A percentile compares a stretch with the other conserved stretches of the same genome.
phyloP scores from a whole-genome alignment of 1,140 invertebrate species.

The Anastrepha ludens region DNA sequence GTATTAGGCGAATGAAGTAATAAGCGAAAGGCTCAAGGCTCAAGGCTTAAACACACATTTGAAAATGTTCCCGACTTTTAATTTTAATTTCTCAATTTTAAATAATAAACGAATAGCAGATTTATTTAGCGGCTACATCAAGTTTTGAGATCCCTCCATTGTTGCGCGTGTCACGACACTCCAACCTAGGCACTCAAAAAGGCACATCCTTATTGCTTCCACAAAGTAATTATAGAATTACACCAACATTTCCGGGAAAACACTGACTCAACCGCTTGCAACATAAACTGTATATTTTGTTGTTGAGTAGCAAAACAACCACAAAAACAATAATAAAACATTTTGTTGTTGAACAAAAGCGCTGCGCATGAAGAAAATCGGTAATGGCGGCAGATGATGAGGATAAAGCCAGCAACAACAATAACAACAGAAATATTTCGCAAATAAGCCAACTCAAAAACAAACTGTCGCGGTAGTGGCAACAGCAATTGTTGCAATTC shows the following conservation, averaged over 20 bases:
- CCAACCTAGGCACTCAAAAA: background rate
- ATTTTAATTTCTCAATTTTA: too few relatives aligned
- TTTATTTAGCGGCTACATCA: too few relatives aligned
- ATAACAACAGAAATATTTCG: background rate
- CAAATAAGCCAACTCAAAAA: constrained; percentile 10
- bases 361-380: background rate
- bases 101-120: too few relatives aligned
- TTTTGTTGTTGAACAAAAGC: constrained; percentile 3
- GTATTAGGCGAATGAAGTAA: too few relatives aligned
- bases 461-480: constrained; percentile 21
- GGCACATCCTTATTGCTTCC: background rate
- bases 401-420: background rate
- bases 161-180: background rate
- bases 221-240: background rate
- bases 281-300: constrained; percentile 7
- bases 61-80: too few relatives aligned
- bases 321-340: background rate
- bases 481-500: constrained; percentile 42
- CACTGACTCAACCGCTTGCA: background rate
- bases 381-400: background rate
- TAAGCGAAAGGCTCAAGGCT: too few relatives aligned
- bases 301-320: background rate
- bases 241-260: background rate
- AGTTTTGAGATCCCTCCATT: too few relatives aligned
- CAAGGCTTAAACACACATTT: too few relatives aligned